Evolutionary conservation across 2,888 invertebrate species (phyloP).

Genomic region (Hermodice carunculata): DNA sequence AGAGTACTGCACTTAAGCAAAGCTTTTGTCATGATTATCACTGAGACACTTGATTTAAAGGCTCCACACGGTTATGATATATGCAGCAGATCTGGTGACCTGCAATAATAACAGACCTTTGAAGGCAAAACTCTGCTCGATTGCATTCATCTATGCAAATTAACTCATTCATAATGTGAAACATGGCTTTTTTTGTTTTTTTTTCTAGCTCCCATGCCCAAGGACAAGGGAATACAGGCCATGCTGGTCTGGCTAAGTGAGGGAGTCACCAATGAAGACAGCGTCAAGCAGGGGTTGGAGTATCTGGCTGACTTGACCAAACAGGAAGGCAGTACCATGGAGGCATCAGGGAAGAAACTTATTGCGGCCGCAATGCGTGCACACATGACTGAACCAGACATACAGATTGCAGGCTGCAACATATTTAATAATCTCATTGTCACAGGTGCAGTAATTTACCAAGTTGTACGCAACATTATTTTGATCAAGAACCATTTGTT

Average conservation of each 20-base stretch:
- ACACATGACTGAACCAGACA: constrained; percentile 52
- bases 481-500: too few species aligned
- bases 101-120: too few species aligned
- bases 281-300: constrained; percentile 54
- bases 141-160: too few species aligned
- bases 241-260: constrained; percentile 58
- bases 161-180: too few species aligned
- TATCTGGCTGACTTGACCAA: constrained; percentile 53
- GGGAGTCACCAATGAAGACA: constrained; percentile 54
- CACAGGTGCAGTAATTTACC: constrained; percentile 49
- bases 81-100: too few species aligned
- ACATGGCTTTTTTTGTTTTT: neutral
- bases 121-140: too few species aligned
- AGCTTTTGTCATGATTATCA: too few species aligned
- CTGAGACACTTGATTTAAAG: too few species aligned
- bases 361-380: constrained; percentile 61
- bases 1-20: too few species aligned
- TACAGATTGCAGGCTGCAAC: constrained; percentile 55
- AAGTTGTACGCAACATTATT: too few species aligned
- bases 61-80: too few species aligned
- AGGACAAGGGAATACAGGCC: constrained; percentile 45
- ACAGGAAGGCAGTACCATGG: constrained; percentile 31
- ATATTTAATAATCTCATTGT: constrained; percentile 56
- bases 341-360: constrained; percentile 51
- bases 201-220: constrained; percentile 49